These are phyloP conservation scores for Phalanger gymnotis DNA, from an alignment of 2,797 vertebrate genomes.

Conservation along the genomic window DNA sequence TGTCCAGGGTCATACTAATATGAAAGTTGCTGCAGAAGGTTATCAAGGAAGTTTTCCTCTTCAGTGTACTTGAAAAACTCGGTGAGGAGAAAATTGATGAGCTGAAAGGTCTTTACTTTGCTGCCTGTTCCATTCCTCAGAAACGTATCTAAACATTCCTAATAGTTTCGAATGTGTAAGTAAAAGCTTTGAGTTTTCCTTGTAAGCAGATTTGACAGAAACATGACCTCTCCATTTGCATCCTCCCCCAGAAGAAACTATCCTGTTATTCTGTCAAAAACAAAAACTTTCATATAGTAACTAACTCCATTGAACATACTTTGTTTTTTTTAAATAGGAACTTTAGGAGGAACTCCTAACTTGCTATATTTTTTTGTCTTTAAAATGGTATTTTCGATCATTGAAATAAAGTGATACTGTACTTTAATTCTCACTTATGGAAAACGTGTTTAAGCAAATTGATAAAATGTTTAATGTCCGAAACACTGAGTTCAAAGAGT, in stretches of 20 bases:
- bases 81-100: neutral
- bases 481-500: constrained; percentile 45
- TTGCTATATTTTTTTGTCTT: neutral
- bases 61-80: neutral
- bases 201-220: neutral
- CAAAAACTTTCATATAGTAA: constrained; percentile 23
- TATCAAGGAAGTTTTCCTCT: neutral
- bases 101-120: neutral
- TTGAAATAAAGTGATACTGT: neutral
- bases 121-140: neutral
- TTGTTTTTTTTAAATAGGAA: neutral
- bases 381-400: constrained; percentile 51
- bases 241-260: neutral
- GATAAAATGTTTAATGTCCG: constrained; percentile 34
- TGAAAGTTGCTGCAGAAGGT: neutral
- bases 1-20: neutral
- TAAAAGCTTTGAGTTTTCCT: neutral
- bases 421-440: constrained; percentile 32
- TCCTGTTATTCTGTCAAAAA: neutral
- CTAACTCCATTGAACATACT: constrained; percentile 26
- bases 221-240: neutral
- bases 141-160: neutral
- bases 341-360: constrained; percentile 15
- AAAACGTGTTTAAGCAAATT: constrained; percentile 48
- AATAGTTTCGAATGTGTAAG: neutral